Evolutionary conservation across 1,140 invertebrate genomes (phyloP).

Genomic region (Pogonus chalceus): DNA sequence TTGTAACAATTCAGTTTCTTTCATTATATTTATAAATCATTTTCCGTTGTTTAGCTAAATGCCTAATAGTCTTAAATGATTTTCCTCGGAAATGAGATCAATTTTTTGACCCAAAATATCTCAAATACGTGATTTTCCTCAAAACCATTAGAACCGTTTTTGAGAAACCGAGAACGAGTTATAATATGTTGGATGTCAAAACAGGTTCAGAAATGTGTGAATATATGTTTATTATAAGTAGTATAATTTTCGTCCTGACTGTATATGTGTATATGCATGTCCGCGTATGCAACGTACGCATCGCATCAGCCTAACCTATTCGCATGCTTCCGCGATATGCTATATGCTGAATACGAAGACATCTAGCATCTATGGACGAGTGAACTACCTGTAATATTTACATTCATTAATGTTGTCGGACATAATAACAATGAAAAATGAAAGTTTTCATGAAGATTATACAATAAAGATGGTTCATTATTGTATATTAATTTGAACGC

Average conservation of each 20-base stretch:
- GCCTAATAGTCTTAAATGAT: too few species aligned
- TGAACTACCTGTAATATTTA: not conserved
- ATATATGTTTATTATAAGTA: too few species aligned
- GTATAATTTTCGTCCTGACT: not conserved
- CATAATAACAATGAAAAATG: constrained; percentile 7
- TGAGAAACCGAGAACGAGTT: too few species aligned
- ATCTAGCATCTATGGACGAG: not conserved
- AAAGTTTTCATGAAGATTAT: constrained; percentile 1
- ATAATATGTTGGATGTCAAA: too few species aligned
- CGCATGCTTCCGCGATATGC: not conserved
- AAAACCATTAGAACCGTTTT: too few species aligned
- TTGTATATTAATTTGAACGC: not conserved
- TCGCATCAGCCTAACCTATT: not conserved
- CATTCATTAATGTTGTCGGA: constrained; percentile 3
- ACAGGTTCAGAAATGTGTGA: too few species aligned
- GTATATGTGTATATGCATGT: not conserved
- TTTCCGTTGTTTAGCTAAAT: too few species aligned
- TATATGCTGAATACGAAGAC: not conserved
- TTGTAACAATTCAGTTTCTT: too few species aligned
- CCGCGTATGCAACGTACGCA: not conserved
- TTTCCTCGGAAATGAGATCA: too few species aligned
- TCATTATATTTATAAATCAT: too few species aligned
- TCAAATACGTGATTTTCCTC: too few species aligned
- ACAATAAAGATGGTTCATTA: not conserved
- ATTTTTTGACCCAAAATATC: too few species aligned